Conservation (phyloP, 2,113 vertebrate genomes). For the Microcebus ravelobensis region DNA sequence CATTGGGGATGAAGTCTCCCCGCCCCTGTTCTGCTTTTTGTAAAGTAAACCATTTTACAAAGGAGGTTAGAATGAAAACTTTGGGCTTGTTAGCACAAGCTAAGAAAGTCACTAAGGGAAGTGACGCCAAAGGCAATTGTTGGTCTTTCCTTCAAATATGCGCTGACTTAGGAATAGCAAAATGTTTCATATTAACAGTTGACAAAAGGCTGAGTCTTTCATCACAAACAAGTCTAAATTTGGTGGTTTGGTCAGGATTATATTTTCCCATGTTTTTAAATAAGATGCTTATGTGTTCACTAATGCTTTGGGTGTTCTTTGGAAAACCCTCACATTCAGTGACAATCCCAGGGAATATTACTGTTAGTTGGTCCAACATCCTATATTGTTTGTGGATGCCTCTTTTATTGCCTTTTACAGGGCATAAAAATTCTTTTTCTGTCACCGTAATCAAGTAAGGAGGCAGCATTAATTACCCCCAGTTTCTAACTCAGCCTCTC, state of each 20-base stretch:
- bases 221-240: neutral
- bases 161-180: neutral
- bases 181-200: neutral
- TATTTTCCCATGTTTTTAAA: neutral
- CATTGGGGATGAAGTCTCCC: neutral
- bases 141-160: neutral
- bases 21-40: neutral
- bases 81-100: neutral
- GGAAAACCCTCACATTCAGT: neutral
- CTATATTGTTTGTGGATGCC: neutral
- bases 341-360: neutral
- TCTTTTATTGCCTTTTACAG: neutral
- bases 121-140: neutral
- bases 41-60: neutral
- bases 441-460: neutral
- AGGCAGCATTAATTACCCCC: neutral
- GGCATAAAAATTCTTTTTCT: neutral
- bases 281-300: neutral
- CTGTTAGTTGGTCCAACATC: neutral
- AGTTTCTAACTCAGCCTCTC: neutral
- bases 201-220: neutral
- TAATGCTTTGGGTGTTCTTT: neutral
- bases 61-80: neutral
- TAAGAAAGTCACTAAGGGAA: neutral
- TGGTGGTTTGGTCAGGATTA: neutral